Conservation (phyloP, 2,888 invertebrate species). For the Choreutis nemorana region DNA sequence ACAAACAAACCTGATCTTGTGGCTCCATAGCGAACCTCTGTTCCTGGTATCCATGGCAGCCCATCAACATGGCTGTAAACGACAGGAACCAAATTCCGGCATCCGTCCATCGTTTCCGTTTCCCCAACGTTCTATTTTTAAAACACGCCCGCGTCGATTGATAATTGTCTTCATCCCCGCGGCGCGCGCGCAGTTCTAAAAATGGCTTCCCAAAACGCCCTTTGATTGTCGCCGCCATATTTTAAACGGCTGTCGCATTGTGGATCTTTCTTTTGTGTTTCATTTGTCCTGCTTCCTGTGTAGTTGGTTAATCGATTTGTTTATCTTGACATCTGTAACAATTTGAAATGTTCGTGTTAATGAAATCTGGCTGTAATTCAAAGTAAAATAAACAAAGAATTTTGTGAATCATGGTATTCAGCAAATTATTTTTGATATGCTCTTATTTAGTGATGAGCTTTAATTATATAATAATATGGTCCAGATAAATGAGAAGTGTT, state of each 20-base stretch:
- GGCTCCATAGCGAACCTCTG: constrained; percentile 95
- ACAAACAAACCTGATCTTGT: constrained; percentile 76
- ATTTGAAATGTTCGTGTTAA: too few relatives aligned
- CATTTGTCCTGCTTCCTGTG: constrained; percentile 12
- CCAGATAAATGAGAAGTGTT: too few relatives aligned
- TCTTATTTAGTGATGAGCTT: too few relatives aligned
- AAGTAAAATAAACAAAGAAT: too few relatives aligned
- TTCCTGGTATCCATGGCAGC: constrained; percentile 55
- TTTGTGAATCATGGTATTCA: too few relatives aligned
- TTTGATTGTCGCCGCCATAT: constrained; percentile 42
- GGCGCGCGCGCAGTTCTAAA: constrained; percentile 31
- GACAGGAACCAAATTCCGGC: constrained; percentile 35
- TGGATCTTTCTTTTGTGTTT: constrained; percentile 18
- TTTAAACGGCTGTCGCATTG: constrained; percentile 42
- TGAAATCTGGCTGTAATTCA: too few relatives aligned
- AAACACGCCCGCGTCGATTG: constrained; percentile 16
- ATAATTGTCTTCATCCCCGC: constrained; percentile 38
- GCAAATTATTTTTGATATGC: too few relatives aligned
- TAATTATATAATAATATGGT: too few relatives aligned
- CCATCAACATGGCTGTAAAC: constrained; percentile 28
- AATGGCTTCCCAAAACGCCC: constrained; percentile 27
- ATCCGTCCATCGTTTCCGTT: constrained; percentile 29
- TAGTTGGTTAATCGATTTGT: too few relatives aligned
- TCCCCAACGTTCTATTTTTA: constrained; percentile 25
- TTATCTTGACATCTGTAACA: too few relatives aligned